phyloP scores from a whole-genome alignment of 2,113 vertebrate species.

The Alethe diademata region DNA sequence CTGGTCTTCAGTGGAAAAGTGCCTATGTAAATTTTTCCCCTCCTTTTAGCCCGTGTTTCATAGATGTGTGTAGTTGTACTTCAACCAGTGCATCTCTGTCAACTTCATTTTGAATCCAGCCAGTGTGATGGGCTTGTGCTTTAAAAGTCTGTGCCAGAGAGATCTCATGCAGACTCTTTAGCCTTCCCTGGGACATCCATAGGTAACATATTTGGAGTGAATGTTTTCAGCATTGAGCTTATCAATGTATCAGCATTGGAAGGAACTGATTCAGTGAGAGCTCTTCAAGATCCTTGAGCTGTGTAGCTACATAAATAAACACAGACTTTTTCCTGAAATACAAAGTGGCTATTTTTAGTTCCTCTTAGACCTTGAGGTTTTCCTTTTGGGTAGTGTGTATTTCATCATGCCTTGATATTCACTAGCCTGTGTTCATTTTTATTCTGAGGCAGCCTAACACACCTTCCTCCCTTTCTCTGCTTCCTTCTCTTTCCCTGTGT shows the following conservation, averaged over 20 bases:
- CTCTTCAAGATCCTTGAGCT: neutral
- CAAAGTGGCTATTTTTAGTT: neutral
- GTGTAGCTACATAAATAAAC: neutral
- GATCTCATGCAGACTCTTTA: neutral
- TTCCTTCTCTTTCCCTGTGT: neutral
- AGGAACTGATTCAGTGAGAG: neutral
- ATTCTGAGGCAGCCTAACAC: neutral
- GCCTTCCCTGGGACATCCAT: neutral
- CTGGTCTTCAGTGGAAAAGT: neutral
- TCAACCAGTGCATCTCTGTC: neutral
- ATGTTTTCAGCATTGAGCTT: neutral
- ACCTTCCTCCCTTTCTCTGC: neutral
- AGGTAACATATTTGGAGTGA: neutral
- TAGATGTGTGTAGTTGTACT: neutral
- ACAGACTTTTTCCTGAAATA: neutral
- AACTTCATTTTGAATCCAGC: neutral
- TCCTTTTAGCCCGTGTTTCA: neutral
- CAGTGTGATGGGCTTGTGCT: neutral
- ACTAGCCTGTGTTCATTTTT: neutral
- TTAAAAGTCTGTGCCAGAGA: neutral
- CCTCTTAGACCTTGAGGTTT: neutral
- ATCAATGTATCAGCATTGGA: neutral
- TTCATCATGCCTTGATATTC: neutral
- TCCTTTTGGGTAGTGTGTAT: neutral
- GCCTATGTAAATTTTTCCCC: neutral